Evolutionary conservation across 2,113 vertebrate species (phyloP).

Genomic region (Anolis sagrei): DNA sequence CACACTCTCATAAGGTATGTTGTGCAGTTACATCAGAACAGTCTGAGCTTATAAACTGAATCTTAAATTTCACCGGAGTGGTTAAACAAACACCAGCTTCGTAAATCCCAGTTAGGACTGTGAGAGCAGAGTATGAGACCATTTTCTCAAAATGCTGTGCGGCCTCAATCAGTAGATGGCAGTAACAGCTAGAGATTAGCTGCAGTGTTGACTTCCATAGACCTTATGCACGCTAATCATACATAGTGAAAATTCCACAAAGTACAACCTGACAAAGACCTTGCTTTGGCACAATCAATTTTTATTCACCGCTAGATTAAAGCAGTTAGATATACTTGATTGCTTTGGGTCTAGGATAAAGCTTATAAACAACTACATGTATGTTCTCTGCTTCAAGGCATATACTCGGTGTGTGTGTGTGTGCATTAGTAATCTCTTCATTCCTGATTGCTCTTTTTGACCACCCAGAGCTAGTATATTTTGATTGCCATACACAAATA

Average conservation of each 20-base stretch:
- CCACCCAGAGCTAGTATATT: conserved; percentile 40
- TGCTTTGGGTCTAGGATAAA: conserved; percentile 67
- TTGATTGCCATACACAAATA: conserved; percentile 29
- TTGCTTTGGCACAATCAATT: conserved; percentile 77
- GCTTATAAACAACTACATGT: conserved; percentile 60
- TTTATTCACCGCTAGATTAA: conserved; percentile 76
- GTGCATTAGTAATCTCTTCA: conserved; percentile 28
- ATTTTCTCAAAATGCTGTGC: neutral
- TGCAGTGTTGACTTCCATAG: neutral
- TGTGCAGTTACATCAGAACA: neutral
- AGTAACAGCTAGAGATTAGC: conserved; percentile 62
- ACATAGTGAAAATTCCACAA: conserved; percentile 61
- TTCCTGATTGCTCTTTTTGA: conserved; percentile 37
- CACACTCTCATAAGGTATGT: neutral
- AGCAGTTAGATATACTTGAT: conserved; percentile 72
- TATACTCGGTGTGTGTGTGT: conserved; percentile 16
- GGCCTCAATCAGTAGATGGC: conserved; percentile 73
- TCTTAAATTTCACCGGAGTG: neutral
- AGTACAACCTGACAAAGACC: conserved; percentile 73
- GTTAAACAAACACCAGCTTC: neutral
- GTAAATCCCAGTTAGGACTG: neutral
- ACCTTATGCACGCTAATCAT: conserved; percentile 63
- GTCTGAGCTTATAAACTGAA: neutral
- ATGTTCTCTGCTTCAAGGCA: conserved; percentile 42
- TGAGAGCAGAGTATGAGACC: neutral